These are phyloP conservation scores for Thymelicus sylvestris DNA, from an alignment of 2,888 invertebrate species.

Conservation along the genomic window DNA sequence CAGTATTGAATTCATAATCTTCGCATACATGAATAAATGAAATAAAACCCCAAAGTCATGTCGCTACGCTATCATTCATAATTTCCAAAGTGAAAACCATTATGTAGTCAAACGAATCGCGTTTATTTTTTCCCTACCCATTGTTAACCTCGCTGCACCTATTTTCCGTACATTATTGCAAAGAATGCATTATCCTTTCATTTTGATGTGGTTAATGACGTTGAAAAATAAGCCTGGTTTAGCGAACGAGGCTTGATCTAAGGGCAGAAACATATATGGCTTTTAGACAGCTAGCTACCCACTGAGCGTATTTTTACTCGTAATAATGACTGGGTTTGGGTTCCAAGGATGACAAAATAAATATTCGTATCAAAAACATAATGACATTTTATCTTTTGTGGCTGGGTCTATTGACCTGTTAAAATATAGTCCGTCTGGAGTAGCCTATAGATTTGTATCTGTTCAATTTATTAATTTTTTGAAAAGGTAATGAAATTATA, in stretches of 20 bases:
- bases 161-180: slow-evolving; percentile 51
- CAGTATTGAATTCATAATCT: no score
- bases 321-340: no score
- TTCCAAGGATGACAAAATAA: no score
- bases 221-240: slow-evolving; percentile 66
- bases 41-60: slow-evolving; percentile 1
- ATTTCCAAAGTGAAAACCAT: slow-evolving; percentile 18
- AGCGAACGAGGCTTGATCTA: slow-evolving; percentile 51
- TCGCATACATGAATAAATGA: not conserved
- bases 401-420: no score
- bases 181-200: slow-evolving; percentile 62
- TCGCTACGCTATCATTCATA: slow-evolving; percentile 26
- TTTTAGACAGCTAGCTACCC: not conserved
- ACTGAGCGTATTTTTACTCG: no score
- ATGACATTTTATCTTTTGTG: no score
- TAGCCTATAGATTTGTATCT: no score
- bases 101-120: slow-evolving; percentile 18
- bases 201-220: slow-evolving; percentile 61
- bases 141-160: slow-evolving; percentile 45
- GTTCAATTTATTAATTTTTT: no score
- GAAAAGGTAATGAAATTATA: no score
- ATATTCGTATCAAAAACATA: no score
- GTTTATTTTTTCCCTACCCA: slow-evolving; percentile 21
- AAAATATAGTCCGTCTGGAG: no score
- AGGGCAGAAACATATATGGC: slow-evolving; percentile 40